phyloP scores from a whole-genome alignment of 2,797 vertebrate genomes.

The Rhinophrynus dorsalis region DNA sequence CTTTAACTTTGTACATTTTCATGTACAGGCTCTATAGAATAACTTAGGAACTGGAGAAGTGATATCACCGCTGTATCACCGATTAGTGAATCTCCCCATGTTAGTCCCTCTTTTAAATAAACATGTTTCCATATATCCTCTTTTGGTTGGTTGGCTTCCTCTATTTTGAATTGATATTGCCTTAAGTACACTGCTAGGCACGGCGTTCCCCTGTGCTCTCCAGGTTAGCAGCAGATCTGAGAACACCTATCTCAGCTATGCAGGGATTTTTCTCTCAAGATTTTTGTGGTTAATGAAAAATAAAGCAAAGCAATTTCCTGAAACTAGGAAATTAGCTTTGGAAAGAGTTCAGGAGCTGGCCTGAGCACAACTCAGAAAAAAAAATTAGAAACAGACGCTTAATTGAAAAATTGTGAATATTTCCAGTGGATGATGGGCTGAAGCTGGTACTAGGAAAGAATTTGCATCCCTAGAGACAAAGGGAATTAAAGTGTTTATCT shows the following conservation, averaged over 20 bases:
- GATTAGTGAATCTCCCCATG: no score
- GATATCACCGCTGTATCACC: no score
- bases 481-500: conserved; percentile 9
- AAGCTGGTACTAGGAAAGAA: conserved; percentile 35
- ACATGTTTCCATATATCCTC: no score
- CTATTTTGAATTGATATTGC: no score
- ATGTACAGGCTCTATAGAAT: no score
- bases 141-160: no score
- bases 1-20: no score
- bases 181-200: no score
- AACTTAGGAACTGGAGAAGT: no score
- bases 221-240: background rate
- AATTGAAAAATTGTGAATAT: conserved; percentile 56
- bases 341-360: conserved; percentile 57
- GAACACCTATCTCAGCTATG: conserved; percentile 32
- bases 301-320: conserved; percentile 66
- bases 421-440: conserved; percentile 27
- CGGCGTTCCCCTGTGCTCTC: background rate
- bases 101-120: no score
- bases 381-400: conserved; percentile 62
- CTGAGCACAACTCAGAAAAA: conserved; percentile 51
- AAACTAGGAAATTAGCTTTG: conserved; percentile 65
- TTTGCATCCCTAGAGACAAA: background rate
- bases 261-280: conserved; percentile 44
- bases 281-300: conserved; percentile 61